Base-by-base conservation (phyloP, 2,113 vertebrate genomes). In the Mustela nigripes region DNA sequence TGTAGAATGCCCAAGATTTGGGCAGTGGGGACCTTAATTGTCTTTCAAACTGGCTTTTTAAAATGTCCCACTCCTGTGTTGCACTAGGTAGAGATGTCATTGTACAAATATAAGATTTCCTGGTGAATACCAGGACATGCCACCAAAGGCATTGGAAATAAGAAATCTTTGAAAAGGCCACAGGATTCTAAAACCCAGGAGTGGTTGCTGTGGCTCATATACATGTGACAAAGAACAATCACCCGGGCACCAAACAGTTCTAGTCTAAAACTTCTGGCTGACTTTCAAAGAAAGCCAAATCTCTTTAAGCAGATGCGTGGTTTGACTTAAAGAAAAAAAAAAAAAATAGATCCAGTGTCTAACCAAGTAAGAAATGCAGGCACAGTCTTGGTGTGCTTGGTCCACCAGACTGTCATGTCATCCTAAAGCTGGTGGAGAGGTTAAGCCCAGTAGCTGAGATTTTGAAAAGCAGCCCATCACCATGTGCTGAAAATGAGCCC, bases 221-320 rank as follows among this genome's bases (percentile, higher is more conserved):
- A 69, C 26, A 10, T 62, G 28, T 76, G 48, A 95, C n/a, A 83
- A 69, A 39, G 24, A 39, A 53, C 33, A 48, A 33, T 85, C 87
- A 50, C 60, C 36, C 10, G 85, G 60, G 81, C 48, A 97, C 71
- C 82, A 85, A 88, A 63, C 31, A 63, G 53, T 16, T 39, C 24
- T 91, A 80, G 65, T 96, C 82, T 94, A 78, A 89, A 98, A 11
- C 7, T 79, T 94, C 71, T 86, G 36, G 53, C 78, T 95, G 39
- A 91, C 63, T 94, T 96, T 91, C 71, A 91, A 93, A 74, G 50
- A 60, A 86, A 94, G 22, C 31, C 53, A 53, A 94, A 58, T 96
- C 28, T 89, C 36, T 95, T 96, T 36, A 24, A 85, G 42, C 1
- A 95, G 89, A 95, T 74, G 50, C 2, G 2, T 33, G 39, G 48